A percentile compares a stretch with the other conserved stretches of the same genome.
Conservation (phyloP, 1,140 invertebrate species). For the Listronotus bonariensis region DNA sequence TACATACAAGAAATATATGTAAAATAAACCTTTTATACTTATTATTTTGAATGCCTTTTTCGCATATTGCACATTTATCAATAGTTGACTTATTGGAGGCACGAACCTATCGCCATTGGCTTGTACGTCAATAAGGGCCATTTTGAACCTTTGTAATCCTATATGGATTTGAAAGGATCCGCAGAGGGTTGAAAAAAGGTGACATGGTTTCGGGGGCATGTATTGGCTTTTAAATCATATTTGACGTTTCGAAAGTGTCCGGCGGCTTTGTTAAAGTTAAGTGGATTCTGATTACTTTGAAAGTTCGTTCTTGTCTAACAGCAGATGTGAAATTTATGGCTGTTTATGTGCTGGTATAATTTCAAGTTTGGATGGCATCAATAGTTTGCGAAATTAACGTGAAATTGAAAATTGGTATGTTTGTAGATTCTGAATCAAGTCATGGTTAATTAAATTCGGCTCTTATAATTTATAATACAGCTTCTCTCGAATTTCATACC, state of each 20-base stretch:
- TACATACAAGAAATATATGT: no score
- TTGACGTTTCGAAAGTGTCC: conserved; percentile 39
- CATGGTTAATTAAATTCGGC: no score
- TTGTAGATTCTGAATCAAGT: no score
- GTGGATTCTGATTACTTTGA: conserved; percentile 42
- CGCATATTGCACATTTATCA: not conserved
- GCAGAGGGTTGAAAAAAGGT: conserved; percentile 26
- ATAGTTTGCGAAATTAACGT: not conserved
- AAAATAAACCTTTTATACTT: not conserved
- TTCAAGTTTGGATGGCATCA: conserved; percentile 8
- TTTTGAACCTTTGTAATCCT: conserved; percentile 23
- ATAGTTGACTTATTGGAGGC: conserved; percentile 15
- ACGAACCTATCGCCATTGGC: conserved; percentile 17
- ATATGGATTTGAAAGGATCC: conserved; percentile 22
- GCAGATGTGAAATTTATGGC: conserved; percentile 38
- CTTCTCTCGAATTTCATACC: no score
- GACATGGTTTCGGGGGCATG: conserved; percentile 37
- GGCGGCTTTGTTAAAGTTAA: conserved; percentile 42
- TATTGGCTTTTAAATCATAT: conserved; percentile 38
- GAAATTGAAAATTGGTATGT: not conserved
- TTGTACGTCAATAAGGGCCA: conserved; percentile 21
- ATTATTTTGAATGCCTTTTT: conserved; percentile 5
- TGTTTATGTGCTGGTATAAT: not conserved
- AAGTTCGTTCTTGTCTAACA: conserved; percentile 22
- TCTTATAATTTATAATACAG: no score